phyloP scores from a whole-genome alignment of 2,113 vertebrate species.

The Oryctolagus cuniculus region mOryCun1.1 NC_091446.1:20684501-20685000 shows the following conservation, averaged over 20 bases:
- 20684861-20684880: neutral
- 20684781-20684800: neutral
- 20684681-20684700: neutral
- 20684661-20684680: neutral
- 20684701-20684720: neutral
- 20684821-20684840: neutral
- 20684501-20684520: neutral
- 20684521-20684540: neutral
- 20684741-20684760: neutral
- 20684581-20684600: neutral
- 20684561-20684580: neutral
- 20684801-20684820: neutral
- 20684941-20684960: neutral
- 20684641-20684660: neutral
- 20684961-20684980: neutral
- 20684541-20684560: neutral
- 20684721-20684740: neutral
- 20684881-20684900: neutral
- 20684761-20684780: neutral
- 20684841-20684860: neutral
- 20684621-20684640: neutral
- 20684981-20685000: neutral
- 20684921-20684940: neutral
- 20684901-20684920: neutral
- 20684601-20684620: neutral